A percentile compares a stretch with the other conserved stretches of the same genome.
Evolutionary conservation across 1,140 invertebrate species (phyloP).

Genomic region (Hyles vespertilio): DNA sequence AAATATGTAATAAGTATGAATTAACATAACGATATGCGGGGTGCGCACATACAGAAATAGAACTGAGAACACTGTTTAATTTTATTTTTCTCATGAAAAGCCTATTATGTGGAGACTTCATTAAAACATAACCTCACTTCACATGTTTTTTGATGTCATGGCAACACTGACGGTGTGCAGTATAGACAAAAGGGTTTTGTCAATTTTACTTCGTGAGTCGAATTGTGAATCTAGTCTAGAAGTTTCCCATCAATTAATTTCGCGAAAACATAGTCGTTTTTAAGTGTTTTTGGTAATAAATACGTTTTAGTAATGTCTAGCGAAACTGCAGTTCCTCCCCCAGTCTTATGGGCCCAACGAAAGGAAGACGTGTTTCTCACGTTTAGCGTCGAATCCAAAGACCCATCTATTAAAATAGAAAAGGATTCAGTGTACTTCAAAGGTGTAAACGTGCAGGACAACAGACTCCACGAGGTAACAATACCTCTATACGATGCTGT

Average conservation of each 20-base stretch:
- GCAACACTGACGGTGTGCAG: no score
- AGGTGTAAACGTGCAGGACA: slow-evolving; percentile 88
- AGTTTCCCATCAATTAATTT: slow-evolving; percentile 4
- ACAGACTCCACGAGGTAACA: slow-evolving; percentile 90
- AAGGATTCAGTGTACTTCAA: slow-evolving; percentile 90
- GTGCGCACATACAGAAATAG: no score
- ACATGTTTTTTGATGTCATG: no score
- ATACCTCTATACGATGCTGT: slow-evolving; percentile 90
- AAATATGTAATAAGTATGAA: no score
- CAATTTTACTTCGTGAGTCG: slow-evolving; percentile 17
- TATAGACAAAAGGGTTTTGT: no score
- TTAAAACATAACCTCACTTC: no score
- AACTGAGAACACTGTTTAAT: no score
- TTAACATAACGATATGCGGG: no score
- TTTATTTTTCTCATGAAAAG: no score
- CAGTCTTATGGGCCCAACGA: slow-evolving; percentile 94
- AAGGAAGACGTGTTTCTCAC: slow-evolving; percentile 89
- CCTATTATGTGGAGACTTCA: no score
- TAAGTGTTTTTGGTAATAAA: background rate
- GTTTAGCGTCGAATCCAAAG: slow-evolving; percentile 91
- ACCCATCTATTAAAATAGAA: slow-evolving; percentile 85
- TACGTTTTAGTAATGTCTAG: slow-evolving; percentile 38
- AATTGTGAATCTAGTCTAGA: slow-evolving; percentile 22
- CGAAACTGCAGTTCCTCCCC: slow-evolving; percentile 80
- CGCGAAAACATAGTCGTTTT: slow-evolving; percentile 1